Conservation (phyloP, 37 sponge, comb jelly and placozoan species). For the Halichondria panicea region DNA sequence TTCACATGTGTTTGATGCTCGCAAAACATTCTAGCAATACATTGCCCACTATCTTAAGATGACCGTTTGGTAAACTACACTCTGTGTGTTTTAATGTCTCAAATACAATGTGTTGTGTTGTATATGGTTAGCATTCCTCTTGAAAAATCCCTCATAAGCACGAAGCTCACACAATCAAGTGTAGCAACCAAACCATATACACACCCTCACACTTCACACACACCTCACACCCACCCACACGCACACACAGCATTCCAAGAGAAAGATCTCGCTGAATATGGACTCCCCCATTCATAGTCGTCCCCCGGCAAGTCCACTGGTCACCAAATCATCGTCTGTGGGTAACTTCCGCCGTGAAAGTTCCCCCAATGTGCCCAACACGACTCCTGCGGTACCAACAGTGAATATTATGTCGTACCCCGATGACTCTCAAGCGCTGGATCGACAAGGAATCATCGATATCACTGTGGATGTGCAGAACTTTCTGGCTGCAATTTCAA, state of each 20-base stretch:
- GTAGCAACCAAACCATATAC: too few relatives aligned
- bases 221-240: neutral
- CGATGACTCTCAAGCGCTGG: conserved; percentile 50
- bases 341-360: neutral
- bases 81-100: too few relatives aligned
- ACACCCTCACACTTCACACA: too few relatives aligned
- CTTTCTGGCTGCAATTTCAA: conserved; percentile 40
- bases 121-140: too few relatives aligned
- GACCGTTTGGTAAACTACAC: too few relatives aligned
- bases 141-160: too few relatives aligned
- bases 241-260: neutral
- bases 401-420: conserved; percentile 24
- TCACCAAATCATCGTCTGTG: conserved; percentile 13
- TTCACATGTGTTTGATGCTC: too few relatives aligned
- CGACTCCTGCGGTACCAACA: conserved; percentile 6
- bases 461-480: conserved; percentile 67
- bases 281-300: conserved; percentile 14
- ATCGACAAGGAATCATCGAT: conserved; percentile 46
- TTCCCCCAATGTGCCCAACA: neutral
- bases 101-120: too few relatives aligned
- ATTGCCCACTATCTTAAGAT: too few relatives aligned
- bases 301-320: conserved; percentile 27
- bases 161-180: too few relatives aligned
- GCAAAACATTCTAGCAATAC: too few relatives aligned
- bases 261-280: conserved; percentile 3